Base-by-base conservation (phyloP, 2,113 vertebrate genomes). In the Brienomyrus longianalis region DNA sequence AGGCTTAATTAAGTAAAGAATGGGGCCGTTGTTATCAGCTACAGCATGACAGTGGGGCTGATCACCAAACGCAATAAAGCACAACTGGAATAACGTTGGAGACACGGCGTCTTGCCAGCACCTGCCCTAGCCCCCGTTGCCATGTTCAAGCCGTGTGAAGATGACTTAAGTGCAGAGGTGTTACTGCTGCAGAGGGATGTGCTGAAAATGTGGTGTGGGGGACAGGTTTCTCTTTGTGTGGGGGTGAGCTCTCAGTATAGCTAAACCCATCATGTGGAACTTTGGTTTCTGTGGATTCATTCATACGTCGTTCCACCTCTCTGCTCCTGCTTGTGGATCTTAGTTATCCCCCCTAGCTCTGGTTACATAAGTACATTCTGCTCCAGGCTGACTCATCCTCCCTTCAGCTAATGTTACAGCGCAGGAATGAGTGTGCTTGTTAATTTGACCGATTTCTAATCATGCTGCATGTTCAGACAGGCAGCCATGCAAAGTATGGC, bases 381-480 rank as follows among this genome's bases (percentile, higher is more conserved):
- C 19, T 13, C 17, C 62, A 89, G 84, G 47, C 35, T 39, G 31
- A 48, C 31, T 45, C 13, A 1, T 87, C 15, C 62, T 45, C 21
- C 89, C n/a, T 48, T 6, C 50, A 19, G 15, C 85, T 90, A 39
- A 21, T 88, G 35, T 77, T 51, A 50, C 50, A 62, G 77, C 80
- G 1, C 39, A 47, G 48, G 54, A n/a, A 62, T 56, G 51, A 59
- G 62, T 47, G 54, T 89, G 17, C 88, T 80, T 88, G 31, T 86
- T 88, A 86, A 88, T 89, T 87, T 89, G 83, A 35, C 88, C 21
- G 88, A 87, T 89, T 70, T 85, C 21, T 23, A 62, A 89, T 90
- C 88, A 88, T 31, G 35, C 56, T 31, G 54, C 83, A 19, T 89
- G 88, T 90, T 87, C 62, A 87, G 89, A 83, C 89, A 50, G 21